Base-by-base conservation (phyloP, 2,888 invertebrate genomes). In the Noctuana brunneofusca region DNA sequence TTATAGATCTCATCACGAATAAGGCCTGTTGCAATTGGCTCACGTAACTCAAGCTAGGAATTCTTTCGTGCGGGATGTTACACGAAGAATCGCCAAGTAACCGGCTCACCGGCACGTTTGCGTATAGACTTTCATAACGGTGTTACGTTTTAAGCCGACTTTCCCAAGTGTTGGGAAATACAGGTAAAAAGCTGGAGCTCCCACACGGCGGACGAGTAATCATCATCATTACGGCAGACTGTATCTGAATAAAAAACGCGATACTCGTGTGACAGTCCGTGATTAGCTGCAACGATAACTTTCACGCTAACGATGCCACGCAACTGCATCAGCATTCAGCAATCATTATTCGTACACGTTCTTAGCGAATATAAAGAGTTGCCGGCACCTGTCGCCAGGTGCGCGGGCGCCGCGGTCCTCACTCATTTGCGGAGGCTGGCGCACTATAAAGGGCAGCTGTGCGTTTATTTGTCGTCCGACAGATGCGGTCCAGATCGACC, bases 401-500 rank as follows among this genome's bases (percentile, higher is more conserved):
- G 89, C 79, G 79, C 78, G 76, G 75, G 78, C 75, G 77, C 68
- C 55, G 27, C 72, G 76, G 72, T 71, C 75, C 72, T 71, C 70
- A 69, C 76, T 75, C 68, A 18, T 43, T 27, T 27, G 57, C 57
- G 68, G 83, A 83, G 79, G 79, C 78, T 81, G 80, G 74, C 68
- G 80, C 79, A 74, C 82, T 81, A 83, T 83, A 84, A 81, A 78
- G 78, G 83, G 87, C 89, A 90, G 90, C 89, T 90, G 80, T 75
- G 76, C 75, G 76, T 75, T 76, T 72, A 79, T 78, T 79, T 84
- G 84, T 83, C 83, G 82, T 76, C 70, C 80, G 87, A 83, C 90
- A 90, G 89, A 91, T 91, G 90, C 80, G 81, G 84, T 89, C 87
- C 87, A 88, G 88, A 89, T 90, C 82, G 83, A 66, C 74, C 81